Percentiles rank a stretch among this genome's conserved stretches.
These are phyloP conservation scores for Oncorhynchus gorbuscha DNA, from an alignment of 2,113 vertebrate genomes.

Conservation along the genomic window DNA sequence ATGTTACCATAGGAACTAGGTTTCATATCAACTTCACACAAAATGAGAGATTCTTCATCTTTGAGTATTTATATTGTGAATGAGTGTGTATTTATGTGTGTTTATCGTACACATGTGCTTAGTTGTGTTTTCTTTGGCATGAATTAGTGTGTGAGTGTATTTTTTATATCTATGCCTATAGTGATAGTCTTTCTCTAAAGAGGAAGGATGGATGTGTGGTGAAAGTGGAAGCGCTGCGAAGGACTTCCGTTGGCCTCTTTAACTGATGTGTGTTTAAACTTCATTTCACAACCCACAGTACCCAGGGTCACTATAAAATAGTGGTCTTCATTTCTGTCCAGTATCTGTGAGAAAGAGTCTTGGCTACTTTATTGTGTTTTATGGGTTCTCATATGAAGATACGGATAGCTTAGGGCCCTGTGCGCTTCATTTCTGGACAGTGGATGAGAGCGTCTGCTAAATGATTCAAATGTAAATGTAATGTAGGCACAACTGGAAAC, in stretches of 20 bases:
- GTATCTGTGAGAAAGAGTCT: background rate
- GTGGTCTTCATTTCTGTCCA: background rate
- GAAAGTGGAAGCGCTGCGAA: constrained; percentile 60
- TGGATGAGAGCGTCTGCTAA: background rate
- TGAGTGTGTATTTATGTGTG: background rate
- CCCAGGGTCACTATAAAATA: background rate
- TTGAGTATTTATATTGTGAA: constrained; percentile 1
- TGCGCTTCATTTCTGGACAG: background rate
- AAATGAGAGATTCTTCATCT: background rate
- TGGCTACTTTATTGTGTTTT: background rate
- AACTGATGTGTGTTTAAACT: background rate
- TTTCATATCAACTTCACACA: constrained; percentile 3
- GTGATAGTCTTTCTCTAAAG: constrained; percentile 15
- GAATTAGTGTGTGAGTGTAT: background rate
- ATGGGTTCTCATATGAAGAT: background rate
- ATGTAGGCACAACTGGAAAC: no score
- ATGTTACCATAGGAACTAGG: background rate
- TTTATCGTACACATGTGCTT: no score
- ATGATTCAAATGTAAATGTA: no score
- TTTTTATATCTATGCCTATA: background rate
- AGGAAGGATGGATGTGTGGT: constrained; percentile 45
- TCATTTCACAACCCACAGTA: background rate
- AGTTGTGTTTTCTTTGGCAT: background rate
- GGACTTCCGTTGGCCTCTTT: constrained; percentile 41
- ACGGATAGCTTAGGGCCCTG: background rate